phyloP scores from a whole-genome alignment of 1,140 invertebrate genomes.

The Leptoteleia sp. region DNA sequence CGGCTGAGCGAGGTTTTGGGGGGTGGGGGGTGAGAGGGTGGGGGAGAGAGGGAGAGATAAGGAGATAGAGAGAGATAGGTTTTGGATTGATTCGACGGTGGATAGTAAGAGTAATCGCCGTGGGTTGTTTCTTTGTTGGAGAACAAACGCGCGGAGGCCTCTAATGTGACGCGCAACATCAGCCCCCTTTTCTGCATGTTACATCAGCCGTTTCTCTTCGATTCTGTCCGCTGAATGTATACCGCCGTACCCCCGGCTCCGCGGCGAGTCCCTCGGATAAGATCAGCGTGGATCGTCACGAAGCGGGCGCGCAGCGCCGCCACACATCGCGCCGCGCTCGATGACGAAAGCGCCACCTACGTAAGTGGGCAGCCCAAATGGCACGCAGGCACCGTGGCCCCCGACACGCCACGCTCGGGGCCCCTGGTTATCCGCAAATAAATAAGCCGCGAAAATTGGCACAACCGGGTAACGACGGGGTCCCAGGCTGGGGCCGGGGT shows the following conservation, averaged over 20 bases:
- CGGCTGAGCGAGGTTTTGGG: neutral
- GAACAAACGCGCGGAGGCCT: constrained; percentile 32
- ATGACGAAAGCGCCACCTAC: constrained; percentile 62
- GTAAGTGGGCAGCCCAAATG: constrained; percentile 67
- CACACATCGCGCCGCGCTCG: constrained; percentile 54
- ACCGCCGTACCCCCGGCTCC: constrained; percentile 33
- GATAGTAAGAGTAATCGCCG: neutral
- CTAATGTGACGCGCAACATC: constrained; percentile 57
- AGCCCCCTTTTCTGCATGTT: constrained; percentile 49
- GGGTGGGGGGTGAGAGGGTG: too few species aligned
- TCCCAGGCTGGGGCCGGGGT: constrained; percentile 1
- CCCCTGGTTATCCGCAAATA: constrained; percentile 69
- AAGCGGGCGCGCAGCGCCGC: constrained; percentile 42
- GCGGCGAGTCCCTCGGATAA: constrained; percentile 50
- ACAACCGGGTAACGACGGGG: constrained; percentile 56
- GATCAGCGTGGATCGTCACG: constrained; percentile 55
- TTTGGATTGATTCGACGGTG: constrained; percentile 3
- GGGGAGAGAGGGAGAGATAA: too few species aligned
- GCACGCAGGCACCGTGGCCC: constrained; percentile 47
- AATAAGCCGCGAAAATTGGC: constrained; percentile 71
- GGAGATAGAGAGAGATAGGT: too few species aligned
- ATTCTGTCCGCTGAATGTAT: constrained; percentile 50
- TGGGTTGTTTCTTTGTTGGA: constrained; percentile 38
- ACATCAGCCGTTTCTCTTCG: constrained; percentile 56
- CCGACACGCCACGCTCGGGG: constrained; percentile 40